Percentiles rank a stretch among this genome's conserved stretches.
phyloP scores from a whole-genome alignment of 1,140 invertebrate genomes.

The Drosophila nigrodunni region DNA sequence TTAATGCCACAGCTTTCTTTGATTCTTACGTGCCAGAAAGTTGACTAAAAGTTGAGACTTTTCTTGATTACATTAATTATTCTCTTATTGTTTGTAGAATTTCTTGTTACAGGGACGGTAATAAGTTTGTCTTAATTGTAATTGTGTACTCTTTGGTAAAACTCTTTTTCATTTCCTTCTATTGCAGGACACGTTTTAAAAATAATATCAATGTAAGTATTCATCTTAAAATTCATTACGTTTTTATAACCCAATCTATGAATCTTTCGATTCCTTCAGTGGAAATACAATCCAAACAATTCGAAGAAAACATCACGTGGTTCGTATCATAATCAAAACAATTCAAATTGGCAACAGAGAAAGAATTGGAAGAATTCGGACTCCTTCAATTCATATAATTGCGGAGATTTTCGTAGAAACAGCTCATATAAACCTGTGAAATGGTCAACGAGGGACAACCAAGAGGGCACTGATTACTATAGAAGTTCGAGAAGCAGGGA shows the following conservation, averaged over 20 bases:
- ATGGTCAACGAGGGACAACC: neutral
- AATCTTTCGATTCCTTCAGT: constrained; percentile 12
- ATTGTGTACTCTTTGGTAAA: constrained; percentile 23
- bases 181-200: constrained; percentile 49
- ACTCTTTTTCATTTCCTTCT: constrained; percentile 9
- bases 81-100: constrained; percentile 77
- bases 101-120: constrained; percentile 33
- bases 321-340: constrained; percentile 2
- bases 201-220: constrained; percentile 38
- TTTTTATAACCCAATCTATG: neutral
- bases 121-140: constrained; percentile 33
- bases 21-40: constrained; percentile 60
- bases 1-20: constrained; percentile 73
- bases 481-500: constrained; percentile 9
- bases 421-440: neutral
- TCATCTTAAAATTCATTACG: neutral
- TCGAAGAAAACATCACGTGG: constrained; percentile 6
- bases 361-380: constrained; percentile 18
- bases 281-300: constrained; percentile 19
- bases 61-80: constrained; percentile 83
- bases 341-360: constrained; percentile 1
- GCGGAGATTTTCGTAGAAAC: neutral
- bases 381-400: neutral
- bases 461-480: constrained; percentile 17
- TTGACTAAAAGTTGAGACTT: constrained; percentile 48